Conservation (phyloP, 1,140 invertebrate species). For the Chionoecetes opilio region DNA sequence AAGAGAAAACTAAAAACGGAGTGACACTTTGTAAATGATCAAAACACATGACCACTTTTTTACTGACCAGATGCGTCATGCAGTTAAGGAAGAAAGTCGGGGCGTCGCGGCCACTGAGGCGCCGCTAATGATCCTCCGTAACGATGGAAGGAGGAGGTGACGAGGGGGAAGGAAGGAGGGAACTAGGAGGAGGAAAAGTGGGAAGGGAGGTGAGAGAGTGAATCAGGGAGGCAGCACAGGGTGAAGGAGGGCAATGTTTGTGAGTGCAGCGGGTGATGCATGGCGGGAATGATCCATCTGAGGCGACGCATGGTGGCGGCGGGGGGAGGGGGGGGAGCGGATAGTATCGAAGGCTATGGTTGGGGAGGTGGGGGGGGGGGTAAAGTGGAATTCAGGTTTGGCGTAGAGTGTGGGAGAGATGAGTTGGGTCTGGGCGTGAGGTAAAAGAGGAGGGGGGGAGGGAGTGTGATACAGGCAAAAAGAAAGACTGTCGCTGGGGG, state of each 20-base stretch:
- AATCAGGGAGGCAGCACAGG: not conserved
- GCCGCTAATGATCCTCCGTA: not conserved
- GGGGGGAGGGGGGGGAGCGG: not conserved
- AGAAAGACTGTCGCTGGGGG: not conserved
- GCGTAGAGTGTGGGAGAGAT: not conserved
- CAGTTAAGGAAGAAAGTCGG: not conserved
- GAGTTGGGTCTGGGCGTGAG: not conserved
- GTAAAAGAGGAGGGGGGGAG: not conserved
- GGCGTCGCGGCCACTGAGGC: not conserved
- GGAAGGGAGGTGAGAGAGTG: not conserved
- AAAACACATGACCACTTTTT: not conserved
- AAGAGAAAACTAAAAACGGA: not conserved
- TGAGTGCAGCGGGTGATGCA: not conserved
- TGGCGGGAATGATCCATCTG: constrained; percentile 1
- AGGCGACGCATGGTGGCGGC: constrained; percentile 11
- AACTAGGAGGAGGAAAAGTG: not conserved
- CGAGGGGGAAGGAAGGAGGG: not conserved
- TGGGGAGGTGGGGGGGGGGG: not conserved
- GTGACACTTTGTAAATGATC: not conserved
- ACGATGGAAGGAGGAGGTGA: not conserved
- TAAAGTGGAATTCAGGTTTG: not conserved
- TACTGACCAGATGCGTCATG: not conserved
- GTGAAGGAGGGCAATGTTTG: not conserved
- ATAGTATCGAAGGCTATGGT: too few species aligned
- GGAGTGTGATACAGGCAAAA: not conserved